Evolutionary conservation across 1,140 invertebrate genomes (phyloP).

Genomic region (Euwallacea similis): DNA sequence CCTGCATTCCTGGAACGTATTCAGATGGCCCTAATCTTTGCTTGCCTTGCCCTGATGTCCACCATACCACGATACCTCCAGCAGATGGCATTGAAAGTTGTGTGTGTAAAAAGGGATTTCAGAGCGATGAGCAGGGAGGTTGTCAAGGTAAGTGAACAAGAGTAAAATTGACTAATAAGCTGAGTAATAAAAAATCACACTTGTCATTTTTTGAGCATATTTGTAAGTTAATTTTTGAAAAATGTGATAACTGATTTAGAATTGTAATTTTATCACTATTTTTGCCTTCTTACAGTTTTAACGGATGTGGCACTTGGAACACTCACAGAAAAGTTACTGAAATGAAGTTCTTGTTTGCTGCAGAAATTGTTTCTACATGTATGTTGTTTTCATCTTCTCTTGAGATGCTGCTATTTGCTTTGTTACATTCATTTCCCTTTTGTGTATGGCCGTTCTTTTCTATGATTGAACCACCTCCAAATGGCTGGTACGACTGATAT

Average conservation of each 20-base stretch:
- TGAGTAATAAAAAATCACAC: background rate
- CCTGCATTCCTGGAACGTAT: slow-evolving; percentile 48
- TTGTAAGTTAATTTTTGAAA: background rate
- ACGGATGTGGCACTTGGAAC: too few relatives aligned
- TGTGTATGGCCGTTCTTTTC: too few relatives aligned
- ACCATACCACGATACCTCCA: slow-evolving; percentile 62
- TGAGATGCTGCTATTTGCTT: too few relatives aligned
- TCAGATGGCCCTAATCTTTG: slow-evolving; percentile 60
- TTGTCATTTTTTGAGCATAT: background rate
- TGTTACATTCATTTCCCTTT: too few relatives aligned
- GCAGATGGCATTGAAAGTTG: slow-evolving; percentile 60
- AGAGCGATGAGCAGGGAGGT: slow-evolving; percentile 42
- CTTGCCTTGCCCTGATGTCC: slow-evolving; percentile 64
- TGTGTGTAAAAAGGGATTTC: slow-evolving; percentile 57
- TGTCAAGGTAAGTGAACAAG: slow-evolving; percentile 46
- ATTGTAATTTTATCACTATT: too few relatives aligned
- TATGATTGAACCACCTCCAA: too few relatives aligned
- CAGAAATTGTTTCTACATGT: too few relatives aligned
- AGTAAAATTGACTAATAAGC: background rate
- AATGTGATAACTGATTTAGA: background rate
- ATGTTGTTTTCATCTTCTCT: too few relatives aligned
- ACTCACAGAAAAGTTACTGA: too few relatives aligned
- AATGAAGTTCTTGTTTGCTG: too few relatives aligned
- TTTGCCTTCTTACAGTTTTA: too few relatives aligned
- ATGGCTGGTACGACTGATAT: too few relatives aligned